A percentile compares a stretch with the other conserved stretches of the same genome.
Conservation (phyloP, 2,888 invertebrate genomes). For the Chrysolina haemoptera region DNA sequence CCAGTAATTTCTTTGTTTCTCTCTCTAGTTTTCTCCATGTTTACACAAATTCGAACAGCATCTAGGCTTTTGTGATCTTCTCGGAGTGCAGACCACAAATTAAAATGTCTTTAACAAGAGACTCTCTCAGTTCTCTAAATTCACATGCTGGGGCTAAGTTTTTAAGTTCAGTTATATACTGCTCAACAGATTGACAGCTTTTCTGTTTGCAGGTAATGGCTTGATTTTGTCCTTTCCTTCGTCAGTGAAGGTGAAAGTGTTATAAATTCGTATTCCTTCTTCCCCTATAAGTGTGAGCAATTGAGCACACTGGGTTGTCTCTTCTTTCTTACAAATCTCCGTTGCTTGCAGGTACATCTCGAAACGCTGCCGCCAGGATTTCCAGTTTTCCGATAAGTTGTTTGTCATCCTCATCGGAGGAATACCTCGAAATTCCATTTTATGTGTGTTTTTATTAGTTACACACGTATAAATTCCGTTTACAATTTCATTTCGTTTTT, state of each 20-base stretch:
- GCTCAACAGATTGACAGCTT: constrained; percentile 33
- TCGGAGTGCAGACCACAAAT: too few relatives aligned
- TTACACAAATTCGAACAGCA: constrained; percentile 43
- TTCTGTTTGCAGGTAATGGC: constrained; percentile 34
- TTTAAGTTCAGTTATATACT: constrained; percentile 36
- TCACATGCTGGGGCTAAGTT: too few relatives aligned
- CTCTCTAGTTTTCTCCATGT: constrained; percentile 33
- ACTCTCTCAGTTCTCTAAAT: not conserved
- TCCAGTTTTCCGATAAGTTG: not conserved
- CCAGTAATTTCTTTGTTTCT: not conserved
- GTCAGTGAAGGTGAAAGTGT: constrained; percentile 32
- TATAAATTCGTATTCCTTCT: constrained; percentile 38
- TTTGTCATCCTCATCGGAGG: too few relatives aligned
- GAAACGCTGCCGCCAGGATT: not conserved
- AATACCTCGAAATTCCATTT: too few relatives aligned
- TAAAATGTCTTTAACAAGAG: too few relatives aligned
- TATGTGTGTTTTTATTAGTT: too few relatives aligned
- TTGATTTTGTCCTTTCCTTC: constrained; percentile 33
- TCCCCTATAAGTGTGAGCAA: constrained; percentile 36
- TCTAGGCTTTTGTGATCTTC: constrained; percentile 34
- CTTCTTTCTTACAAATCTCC: not conserved
- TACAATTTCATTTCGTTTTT: too few relatives aligned
- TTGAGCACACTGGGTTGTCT: not conserved
- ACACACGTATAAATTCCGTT: too few relatives aligned
- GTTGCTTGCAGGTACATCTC: not conserved